Evolutionary conservation across 2,113 vertebrate species (phyloP).

Genomic region (Corythaeola cristata): DNA sequence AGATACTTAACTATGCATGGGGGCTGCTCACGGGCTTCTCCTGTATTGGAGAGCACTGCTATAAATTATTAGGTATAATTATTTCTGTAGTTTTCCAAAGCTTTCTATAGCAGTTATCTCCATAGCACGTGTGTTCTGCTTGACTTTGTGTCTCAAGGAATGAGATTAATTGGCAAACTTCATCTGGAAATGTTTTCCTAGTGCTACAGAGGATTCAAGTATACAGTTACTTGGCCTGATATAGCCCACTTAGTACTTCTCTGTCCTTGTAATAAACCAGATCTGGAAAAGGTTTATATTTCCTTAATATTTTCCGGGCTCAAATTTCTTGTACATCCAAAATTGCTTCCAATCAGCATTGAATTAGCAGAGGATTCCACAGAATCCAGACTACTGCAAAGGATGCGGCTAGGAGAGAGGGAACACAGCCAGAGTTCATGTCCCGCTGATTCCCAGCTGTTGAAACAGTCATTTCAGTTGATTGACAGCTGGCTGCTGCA

Average conservation of each 20-base stretch:
- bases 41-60: background rate
- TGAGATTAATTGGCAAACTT: slow-evolving; percentile 30
- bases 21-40: background rate
- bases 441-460: slow-evolving; percentile 63
- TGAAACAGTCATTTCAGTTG: slow-evolving; percentile 60
- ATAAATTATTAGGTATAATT: slow-evolving; percentile 17
- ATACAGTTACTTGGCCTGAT: slow-evolving; percentile 5
- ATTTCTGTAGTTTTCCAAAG: background rate
- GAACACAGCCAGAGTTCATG: slow-evolving; percentile 25
- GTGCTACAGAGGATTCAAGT: background rate
- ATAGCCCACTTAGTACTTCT: slow-evolving; percentile 43
- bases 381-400: slow-evolving; percentile 47
- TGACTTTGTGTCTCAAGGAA: slow-evolving; percentile 1
- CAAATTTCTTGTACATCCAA: slow-evolving; percentile 43
- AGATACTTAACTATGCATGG: slow-evolving; percentile 31
- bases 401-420: slow-evolving; percentile 29
- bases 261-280: slow-evolving; percentile 13
- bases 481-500: slow-evolving; percentile 56
- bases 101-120: background rate
- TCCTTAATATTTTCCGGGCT: slow-evolving; percentile 63
- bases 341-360: slow-evolving; percentile 63
- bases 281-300: slow-evolving; percentile 49
- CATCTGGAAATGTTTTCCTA: slow-evolving; percentile 3
- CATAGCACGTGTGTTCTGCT: background rate
- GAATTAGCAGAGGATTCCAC: slow-evolving; percentile 63